Evolutionary conservation across 64 coral and sea anemone species (phyloP).

Genomic region (Dendronephthya gigantea): DNA sequence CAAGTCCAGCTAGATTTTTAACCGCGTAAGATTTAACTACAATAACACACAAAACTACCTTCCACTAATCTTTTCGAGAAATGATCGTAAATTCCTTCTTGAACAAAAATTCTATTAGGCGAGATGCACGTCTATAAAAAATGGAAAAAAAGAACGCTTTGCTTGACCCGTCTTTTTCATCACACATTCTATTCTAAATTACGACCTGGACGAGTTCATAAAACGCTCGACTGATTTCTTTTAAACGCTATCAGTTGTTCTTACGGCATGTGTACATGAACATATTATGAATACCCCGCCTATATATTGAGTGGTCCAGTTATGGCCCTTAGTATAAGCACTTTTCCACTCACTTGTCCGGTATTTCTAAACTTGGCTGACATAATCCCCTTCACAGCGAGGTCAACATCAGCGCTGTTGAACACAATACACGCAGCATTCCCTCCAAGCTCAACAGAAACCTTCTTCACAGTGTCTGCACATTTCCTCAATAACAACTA

Average conservation of each 20-base stretch:
- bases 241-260: no score
- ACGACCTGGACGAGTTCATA: no score
- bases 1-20: no score
- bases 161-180: no score
- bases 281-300: no score
- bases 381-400: conserved; percentile 37
- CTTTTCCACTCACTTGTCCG: conserved; percentile 30
- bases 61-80: conserved; percentile 30
- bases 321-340: no score
- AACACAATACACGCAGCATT: conserved; percentile 53
- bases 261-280: no score
- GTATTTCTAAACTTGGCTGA: conserved; percentile 53
- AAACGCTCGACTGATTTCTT: no score
- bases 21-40: no score
- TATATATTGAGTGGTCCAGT: no score
- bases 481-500: conserved; percentile 49
- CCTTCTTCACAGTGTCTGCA: conserved; percentile 50
- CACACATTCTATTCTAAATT: no score
- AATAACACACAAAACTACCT: not conserved
- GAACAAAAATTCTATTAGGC: conserved; percentile 49
- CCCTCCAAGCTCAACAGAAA: conserved; percentile 54
- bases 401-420: conserved; percentile 43
- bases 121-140: conserved; percentile 44
- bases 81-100: conserved; percentile 56
- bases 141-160: no score